A percentile compares a stretch with the other conserved stretches of the same genome.
These are phyloP conservation scores for Microctonus brassicae DNA, from an alignment of 2,888 invertebrate species.

Conservation along the genomic window DNA sequence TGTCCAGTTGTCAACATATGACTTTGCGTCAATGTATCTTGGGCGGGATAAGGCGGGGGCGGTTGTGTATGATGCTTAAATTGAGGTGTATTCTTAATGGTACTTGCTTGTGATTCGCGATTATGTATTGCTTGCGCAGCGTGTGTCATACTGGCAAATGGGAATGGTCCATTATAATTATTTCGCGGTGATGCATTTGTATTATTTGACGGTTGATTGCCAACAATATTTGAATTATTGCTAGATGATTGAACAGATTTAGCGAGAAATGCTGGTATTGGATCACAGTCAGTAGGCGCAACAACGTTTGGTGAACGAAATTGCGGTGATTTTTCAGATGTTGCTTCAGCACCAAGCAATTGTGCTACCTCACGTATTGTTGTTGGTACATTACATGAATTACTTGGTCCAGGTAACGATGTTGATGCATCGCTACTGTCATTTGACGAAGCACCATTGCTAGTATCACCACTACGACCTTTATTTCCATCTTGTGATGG, in stretches of 20 bases:
- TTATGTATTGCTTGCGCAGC: slow-evolving; percentile 83
- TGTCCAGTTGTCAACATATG: slow-evolving; percentile 56
- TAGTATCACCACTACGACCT: slow-evolving; percentile 58
- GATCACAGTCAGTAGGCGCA: slow-evolving; percentile 85
- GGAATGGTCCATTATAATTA: slow-evolving; percentile 78
- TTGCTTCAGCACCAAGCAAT: slow-evolving; percentile 65
- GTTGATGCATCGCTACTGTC: slow-evolving; percentile 57
- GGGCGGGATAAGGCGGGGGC: slow-evolving; percentile 69
- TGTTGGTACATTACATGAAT: slow-evolving; percentile 62
- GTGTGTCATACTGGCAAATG: slow-evolving; percentile 93
- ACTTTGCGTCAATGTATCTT: slow-evolving; percentile 61
- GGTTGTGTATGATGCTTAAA: slow-evolving; percentile 67
- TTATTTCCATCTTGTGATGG: slow-evolving; percentile 67
- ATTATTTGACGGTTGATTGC: slow-evolving; percentile 56
- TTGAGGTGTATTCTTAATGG: slow-evolving; percentile 58
- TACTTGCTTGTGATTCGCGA: slow-evolving; percentile 71
- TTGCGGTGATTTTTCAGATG: slow-evolving; percentile 69
- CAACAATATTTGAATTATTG: slow-evolving; percentile 51
- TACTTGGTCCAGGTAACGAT: slow-evolving; percentile 66
- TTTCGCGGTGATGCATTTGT: slow-evolving; percentile 64
- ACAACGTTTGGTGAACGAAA: slow-evolving; percentile 90
- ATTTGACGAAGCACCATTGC: slow-evolving; percentile 52
- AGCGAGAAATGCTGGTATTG: slow-evolving; percentile 65
- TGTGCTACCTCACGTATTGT: slow-evolving; percentile 65
- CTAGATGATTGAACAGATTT: slow-evolving; percentile 60